Evolutionary conservation across 2,797 vertebrate genomes (phyloP).

Genomic region (Lindbergichthys nudifrons): DNA sequence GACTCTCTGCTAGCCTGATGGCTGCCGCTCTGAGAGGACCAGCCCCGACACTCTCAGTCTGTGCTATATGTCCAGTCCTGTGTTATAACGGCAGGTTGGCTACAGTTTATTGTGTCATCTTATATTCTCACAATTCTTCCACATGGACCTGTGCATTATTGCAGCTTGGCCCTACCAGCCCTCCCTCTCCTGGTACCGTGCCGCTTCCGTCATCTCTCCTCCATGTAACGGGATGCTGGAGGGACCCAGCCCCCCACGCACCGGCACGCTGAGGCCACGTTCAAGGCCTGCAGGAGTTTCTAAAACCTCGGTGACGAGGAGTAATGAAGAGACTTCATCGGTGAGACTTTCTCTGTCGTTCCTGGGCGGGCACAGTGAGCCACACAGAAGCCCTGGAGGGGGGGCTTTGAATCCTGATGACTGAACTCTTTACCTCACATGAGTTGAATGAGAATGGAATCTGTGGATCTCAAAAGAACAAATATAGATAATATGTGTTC

Average conservation of each 20-base stretch:
- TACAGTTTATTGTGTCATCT: background rate
- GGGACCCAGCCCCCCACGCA: slow-evolving; percentile 33
- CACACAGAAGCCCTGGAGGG: background rate
- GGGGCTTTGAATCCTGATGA: slow-evolving; percentile 1
- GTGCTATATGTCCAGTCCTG: no score
- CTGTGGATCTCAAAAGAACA: background rate
- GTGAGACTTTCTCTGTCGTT: background rate
- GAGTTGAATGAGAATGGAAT: background rate
- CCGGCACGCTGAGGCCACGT: slow-evolving; percentile 26
- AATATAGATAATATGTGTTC: background rate
- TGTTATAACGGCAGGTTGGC: background rate
- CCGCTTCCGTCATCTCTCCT: slow-evolving; percentile 10
- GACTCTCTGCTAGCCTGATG: slow-evolving; percentile 3
- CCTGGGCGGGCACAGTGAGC: background rate
- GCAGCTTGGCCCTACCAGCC: slow-evolving; percentile 13
- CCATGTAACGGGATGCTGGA: slow-evolving; percentile 40
- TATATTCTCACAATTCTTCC: background rate
- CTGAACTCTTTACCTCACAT: background rate
- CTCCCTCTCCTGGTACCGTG: slow-evolving; percentile 4
- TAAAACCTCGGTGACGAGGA: fast-evolving
- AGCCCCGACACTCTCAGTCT: no score
- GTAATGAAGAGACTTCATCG: background rate
- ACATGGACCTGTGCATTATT: slow-evolving; percentile 10
- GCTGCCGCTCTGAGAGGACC: background rate
- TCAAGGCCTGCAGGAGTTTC: slow-evolving; percentile 23